Evolutionary conservation across 2,797 vertebrate genomes (phyloP).

Genomic region (Psittacula derbiana): DNA sequence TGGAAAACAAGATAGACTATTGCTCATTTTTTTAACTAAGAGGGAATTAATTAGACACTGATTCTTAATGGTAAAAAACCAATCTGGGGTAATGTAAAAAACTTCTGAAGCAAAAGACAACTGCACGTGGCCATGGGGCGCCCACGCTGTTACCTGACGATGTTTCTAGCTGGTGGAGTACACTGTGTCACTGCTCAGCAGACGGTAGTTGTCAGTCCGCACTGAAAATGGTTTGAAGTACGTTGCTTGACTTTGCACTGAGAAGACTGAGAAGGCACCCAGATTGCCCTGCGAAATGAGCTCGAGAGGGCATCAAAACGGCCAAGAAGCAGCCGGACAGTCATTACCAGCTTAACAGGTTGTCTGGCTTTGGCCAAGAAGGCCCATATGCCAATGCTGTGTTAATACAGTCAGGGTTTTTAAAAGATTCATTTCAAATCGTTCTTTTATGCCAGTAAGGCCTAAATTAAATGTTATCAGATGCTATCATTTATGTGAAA

Average conservation of each 20-base stretch:
- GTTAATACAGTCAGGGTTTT: background rate
- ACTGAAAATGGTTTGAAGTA: background rate
- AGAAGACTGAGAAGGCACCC: background rate
- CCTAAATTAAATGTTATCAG: background rate
- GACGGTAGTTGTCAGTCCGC: background rate
- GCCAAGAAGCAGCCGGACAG: rapidly evolving
- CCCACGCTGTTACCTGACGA: rapidly evolving
- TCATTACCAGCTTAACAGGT: background rate
- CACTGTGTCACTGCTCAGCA: rapidly evolving
- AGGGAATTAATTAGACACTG: background rate
- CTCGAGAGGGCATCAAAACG: background rate
- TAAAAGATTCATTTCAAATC: background rate
- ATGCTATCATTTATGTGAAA: background rate
- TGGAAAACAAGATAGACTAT: background rate
- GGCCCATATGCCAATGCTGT: rapidly evolving
- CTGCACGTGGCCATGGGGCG: background rate
- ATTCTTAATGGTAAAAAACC: background rate
- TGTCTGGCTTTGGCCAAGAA: background rate
- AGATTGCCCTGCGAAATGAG: background rate
- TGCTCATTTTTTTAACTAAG: background rate
- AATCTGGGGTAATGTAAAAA: background rate
- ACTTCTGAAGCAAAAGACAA: background rate
- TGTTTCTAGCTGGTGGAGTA: background rate
- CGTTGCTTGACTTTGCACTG: background rate
- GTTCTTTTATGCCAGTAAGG: background rate